phyloP scores from a whole-genome alignment of 1,140 invertebrate species.

The Venustaconcha ellipsiformis region DNA sequence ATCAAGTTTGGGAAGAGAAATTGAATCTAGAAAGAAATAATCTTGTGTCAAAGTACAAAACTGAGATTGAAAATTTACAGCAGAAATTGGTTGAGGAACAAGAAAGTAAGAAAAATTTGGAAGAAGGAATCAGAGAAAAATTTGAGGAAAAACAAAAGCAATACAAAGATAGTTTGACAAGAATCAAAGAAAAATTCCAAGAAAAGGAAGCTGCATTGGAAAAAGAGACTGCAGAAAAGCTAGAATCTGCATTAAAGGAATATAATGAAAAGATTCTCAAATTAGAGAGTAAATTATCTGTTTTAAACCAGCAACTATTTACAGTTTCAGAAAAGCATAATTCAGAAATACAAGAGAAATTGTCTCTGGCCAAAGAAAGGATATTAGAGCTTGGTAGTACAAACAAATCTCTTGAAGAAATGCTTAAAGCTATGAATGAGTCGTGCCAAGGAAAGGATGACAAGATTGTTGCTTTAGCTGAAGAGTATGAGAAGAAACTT shows the following conservation, averaged over 20 bases:
- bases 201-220: conserved; percentile 42
- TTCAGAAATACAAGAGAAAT: conserved; percentile 38
- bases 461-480: conserved; percentile 25
- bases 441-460: conserved; percentile 43
- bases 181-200: conserved; percentile 59
- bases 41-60: conserved; percentile 23
- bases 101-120: conserved; percentile 36
- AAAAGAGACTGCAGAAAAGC: conserved; percentile 11
- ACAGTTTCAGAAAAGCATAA: conserved; percentile 50
- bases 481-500: conserved; percentile 35
- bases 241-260: background rate
- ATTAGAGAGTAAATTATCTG: no score
- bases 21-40: conserved; percentile 11
- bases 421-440: conserved; percentile 52
- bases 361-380: conserved; percentile 30
- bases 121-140: conserved; percentile 51
- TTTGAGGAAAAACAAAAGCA: conserved; percentile 54
- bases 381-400: conserved; percentile 42
- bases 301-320: conserved; percentile 26
- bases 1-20: conserved; percentile 9
- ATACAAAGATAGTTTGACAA: conserved; percentile 52
- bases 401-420: conserved; percentile 53
- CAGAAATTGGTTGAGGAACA: conserved; percentile 19
- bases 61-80: conserved; percentile 26
- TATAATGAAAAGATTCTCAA: background rate